These are phyloP conservation scores for Apis mellifera DNA, from an alignment of 1,140 invertebrate species.

Conservation along the genomic window DNA sequence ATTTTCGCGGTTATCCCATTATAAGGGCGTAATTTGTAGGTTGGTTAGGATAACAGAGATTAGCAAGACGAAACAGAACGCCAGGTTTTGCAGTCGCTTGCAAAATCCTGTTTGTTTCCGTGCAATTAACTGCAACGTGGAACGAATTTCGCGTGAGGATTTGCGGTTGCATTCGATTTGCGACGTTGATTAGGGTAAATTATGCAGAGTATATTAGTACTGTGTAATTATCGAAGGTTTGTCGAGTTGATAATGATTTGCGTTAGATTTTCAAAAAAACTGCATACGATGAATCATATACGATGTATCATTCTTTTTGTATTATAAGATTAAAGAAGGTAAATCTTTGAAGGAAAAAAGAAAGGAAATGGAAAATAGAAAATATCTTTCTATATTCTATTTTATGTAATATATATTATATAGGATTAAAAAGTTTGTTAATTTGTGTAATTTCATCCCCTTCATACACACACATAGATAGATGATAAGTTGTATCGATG, in stretches of 20 bases:
- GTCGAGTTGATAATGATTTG: not conserved
- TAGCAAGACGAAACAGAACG: not conserved
- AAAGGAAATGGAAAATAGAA: not conserved
- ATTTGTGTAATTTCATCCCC: not conserved
- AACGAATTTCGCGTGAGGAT: not conserved
- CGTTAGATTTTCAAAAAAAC: not conserved
- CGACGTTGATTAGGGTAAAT: not conserved
- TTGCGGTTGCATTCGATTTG: not conserved
- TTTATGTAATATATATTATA: not conserved
- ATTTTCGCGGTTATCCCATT: not conserved
- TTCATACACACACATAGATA: not conserved
- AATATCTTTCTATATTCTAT: not conserved
- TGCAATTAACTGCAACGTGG: constrained; percentile 6
- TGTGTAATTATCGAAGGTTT: not conserved
- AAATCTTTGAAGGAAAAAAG: too few species aligned
- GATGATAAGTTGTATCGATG: constrained; percentile 47
- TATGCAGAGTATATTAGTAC: not conserved
- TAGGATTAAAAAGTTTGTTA: not conserved
- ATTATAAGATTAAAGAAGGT: too few species aligned
- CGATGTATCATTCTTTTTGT: not conserved
- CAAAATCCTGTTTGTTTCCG: constrained; percentile 13
- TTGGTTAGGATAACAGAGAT: constrained; percentile 20
- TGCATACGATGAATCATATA: not conserved
- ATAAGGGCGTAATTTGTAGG: not conserved
- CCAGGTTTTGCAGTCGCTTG: constrained; percentile 15